These are phyloP conservation scores for Drosophila truncata DNA, from an alignment of 1,140 invertebrate genomes.

Conservation along the genomic window DNA sequence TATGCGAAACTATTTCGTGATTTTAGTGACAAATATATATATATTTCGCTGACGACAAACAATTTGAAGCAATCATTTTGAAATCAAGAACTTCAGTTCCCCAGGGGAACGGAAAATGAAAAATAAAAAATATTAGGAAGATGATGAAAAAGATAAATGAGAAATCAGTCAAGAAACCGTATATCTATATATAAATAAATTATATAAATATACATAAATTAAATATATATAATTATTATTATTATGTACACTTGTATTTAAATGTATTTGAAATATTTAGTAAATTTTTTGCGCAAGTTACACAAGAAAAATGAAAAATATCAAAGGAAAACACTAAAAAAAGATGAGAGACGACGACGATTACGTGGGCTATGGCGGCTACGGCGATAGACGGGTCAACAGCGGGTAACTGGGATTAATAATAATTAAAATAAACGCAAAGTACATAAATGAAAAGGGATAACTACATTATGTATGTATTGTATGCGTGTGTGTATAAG, in stretches of 20 bases:
- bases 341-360: constrained; percentile 22
- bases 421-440: constrained; percentile 53
- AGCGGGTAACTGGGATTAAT: constrained; percentile 73
- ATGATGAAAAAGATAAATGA: constrained; percentile 22
- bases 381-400: constrained; percentile 65
- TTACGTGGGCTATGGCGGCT: constrained; percentile 16
- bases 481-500: constrained; percentile 71
- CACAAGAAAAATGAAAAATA: constrained; percentile 36
- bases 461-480: constrained; percentile 75
- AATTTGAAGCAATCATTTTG: constrained; percentile 85
- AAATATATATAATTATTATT: constrained; percentile 74
- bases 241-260: constrained; percentile 81
- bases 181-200: constrained; percentile 80
- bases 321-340: constrained; percentile 50
- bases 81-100: constrained; percentile 64
- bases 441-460: constrained; percentile 52
- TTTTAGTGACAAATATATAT: constrained; percentile 84
- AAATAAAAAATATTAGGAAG: constrained; percentile 29
- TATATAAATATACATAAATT: constrained; percentile 79
- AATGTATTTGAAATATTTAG: constrained; percentile 85
- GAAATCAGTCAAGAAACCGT: constrained; percentile 46
- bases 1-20: constrained; percentile 84
- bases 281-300: constrained; percentile 84
- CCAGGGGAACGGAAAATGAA: constrained; percentile 15
- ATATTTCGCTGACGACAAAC: constrained; percentile 83